phyloP scores from a whole-genome alignment of 2,113 vertebrate genomes.

The Dipodomys ordii region DNA sequence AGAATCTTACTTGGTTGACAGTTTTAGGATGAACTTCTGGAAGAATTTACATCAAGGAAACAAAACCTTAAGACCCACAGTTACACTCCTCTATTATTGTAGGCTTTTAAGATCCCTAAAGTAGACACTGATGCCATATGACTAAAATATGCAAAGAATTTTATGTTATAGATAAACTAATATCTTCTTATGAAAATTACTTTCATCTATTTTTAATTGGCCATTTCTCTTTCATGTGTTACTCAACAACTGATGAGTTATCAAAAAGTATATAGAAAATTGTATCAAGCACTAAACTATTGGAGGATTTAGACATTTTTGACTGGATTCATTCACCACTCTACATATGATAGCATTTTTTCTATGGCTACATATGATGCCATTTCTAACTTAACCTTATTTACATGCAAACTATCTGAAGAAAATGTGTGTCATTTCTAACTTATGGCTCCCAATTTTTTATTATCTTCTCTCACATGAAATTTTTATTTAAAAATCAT shows the following conservation, averaged over 20 bases:
- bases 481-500: conserved; percentile 46
- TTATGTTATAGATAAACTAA: conserved; percentile 3
- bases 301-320: conserved; percentile 47
- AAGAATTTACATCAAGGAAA: background rate
- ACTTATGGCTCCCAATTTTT: conserved; percentile 9
- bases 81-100: background rate
- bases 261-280: conserved; percentile 56
- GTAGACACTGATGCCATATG: background rate
- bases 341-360: conserved; percentile 64
- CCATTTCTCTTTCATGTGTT: conserved; percentile 20
- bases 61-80: background rate
- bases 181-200: background rate
- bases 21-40: conserved; percentile 43
- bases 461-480: conserved; percentile 23
- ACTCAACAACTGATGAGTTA: conserved; percentile 32
- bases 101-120: conserved; percentile 24
- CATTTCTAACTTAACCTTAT: conserved; percentile 47
- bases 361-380: conserved; percentile 18
- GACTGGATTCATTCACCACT: background rate
- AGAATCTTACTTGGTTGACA: conserved; percentile 43
- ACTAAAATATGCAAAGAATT: conserved; percentile 39
- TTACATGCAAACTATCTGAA: conserved; percentile 17
- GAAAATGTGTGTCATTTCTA: conserved; percentile 1
- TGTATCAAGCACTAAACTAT: background rate
- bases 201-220: conserved; percentile 49